Base-by-base conservation (phyloP, 2,888 invertebrate species). In the Antheraea yamamai region DNA sequence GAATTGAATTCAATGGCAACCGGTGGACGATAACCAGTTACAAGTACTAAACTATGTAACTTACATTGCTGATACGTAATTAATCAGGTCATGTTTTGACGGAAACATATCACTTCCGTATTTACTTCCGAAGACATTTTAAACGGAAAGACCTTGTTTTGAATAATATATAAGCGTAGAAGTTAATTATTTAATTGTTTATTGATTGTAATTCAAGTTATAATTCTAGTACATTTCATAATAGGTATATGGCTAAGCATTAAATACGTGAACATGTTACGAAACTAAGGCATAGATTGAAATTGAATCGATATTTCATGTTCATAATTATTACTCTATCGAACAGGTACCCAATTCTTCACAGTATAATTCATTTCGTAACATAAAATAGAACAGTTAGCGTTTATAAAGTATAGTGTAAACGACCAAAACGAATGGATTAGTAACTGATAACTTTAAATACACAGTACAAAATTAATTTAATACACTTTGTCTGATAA, bases 91-190 rank as follows among this genome's bases (percentile, higher is more conserved):
- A 76, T 75, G 74, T 79, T 76, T 66, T 77, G 79, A 78, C 87
- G 86, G 87, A 87, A 87, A 82, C 78, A 51, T 75, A 35, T 20
- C 61, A 87, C 85, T 90, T 90, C 90, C 91, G 86, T 75, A 75
- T 79, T 75, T 78, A 85, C 84, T 90, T 91, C 90, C 89, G 88
- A 88, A 83, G 85, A 86, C 79, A 83, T 82, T 82, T 61, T 82
- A 85, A 83, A 86, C 82, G 83, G 84, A 87, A 87, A 87, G 87
- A 88, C 78, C 76, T 70, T 70, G 70, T 58, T 52, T 47, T 74
- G 23, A 26, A 12, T 51, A 16, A 30, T 73, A 61, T n/a, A 20
- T 20, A 73, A 35, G 18, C 26, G 14, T 23, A 12, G 26, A 23
- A 10, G 61, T 1, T 12, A 2, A 12, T 23, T 23, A 23, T n/a